Base-by-base conservation (phyloP, 2,113 vertebrate species). In the Perognathus longimembris region DNA sequence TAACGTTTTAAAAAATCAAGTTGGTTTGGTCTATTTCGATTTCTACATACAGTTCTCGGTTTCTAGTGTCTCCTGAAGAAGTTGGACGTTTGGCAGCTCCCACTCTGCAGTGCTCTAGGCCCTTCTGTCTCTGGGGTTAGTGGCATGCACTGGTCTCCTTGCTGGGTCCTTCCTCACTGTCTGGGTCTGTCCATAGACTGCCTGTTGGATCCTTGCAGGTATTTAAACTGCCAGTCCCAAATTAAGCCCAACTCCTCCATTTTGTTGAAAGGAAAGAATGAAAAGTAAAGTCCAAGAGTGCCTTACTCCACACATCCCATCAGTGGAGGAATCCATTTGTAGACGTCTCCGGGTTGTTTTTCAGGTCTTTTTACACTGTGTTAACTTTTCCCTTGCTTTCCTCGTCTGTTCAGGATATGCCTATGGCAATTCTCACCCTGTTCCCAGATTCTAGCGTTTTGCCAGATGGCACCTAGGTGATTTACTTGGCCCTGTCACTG, bases 1-100 rank as follows among this genome's bases (percentile, higher is more conserved):
- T 75, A 6, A 78, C 10, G 57, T 94, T n/a, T n/a, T 91, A 50
- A 67, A 86, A 93, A 87, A 57, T n/a, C 38, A 30, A 93, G 63
- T 84, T 89, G 69, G 15, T 38, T 83, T 30, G 77, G 73, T 77
- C 74, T n/a, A 79, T 34, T 85, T 71, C 42, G 54, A 69, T 84
- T 85, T 70, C 24, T 38, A 38, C 54, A 77, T 67, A 61, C 79
- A 75, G 32, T 40, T 26, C 7, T 26, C 75, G 7, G 59, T 69
- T 82, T 79, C 66, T 85, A 85, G 24, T 8, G 63, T 90, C 22
- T 77, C 64, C 74, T 54, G 26, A 88, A 84, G 50, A 81, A 66
- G 10, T 9, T 59, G 7, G 20, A 79, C 88, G n/a, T 81, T 59
- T 91, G 77, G 20, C 32, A 26, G 6, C 17, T 5, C 14, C 80